Evolutionary conservation across 2,888 invertebrate species (phyloP), one percentile per base, ranked within the genome.

Genomic region (Perdita meconis): DNA sequence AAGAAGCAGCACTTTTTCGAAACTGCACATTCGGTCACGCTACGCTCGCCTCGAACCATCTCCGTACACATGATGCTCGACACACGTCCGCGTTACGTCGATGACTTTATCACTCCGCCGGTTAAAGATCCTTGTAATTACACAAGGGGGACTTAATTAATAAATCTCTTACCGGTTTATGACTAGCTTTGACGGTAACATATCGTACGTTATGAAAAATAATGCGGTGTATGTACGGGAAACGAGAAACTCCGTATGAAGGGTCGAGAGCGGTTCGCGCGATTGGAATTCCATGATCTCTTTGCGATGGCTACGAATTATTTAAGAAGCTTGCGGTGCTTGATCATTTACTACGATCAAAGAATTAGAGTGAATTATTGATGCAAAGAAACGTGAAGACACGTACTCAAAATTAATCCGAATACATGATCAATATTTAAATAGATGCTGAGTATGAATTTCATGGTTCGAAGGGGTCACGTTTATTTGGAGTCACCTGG

Each of bases 1-100:
- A 34, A 60, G 76, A 56, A 64, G 34, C 44, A n/a, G 61, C 53
- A 57, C 67, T 81, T 85, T 85, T 81, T 74, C 78, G 67, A 79
- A 83, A 84, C 83, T 78, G 75, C 65, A 42, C 71, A 73, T 81
- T 83, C 79, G 72, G 74, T 83, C 78, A 75, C 81, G 83, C 78
- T 70, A 80, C 57, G 70, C 55, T 70, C 60, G 71, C 51, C 68
- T 74, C 30, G 72, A 72, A n/a, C n/a, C n/a, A 72, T 71, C 76
- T 67, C 53, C 51, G 71, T 68, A 50, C 67, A 73, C 73, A n/a
- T n/a, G n/a, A n/a, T 68, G 72, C 66, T 65, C 80, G 61, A 79
- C 81, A 68, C 67, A 65, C 74, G 73, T 71, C 71, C 76, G 79
- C 57, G 70, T 82, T 75, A 78, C 84, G 71, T 81, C 84, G 66